Conservation (phyloP, 2,888 invertebrate genomes). For the Julus scanicus region DNA sequence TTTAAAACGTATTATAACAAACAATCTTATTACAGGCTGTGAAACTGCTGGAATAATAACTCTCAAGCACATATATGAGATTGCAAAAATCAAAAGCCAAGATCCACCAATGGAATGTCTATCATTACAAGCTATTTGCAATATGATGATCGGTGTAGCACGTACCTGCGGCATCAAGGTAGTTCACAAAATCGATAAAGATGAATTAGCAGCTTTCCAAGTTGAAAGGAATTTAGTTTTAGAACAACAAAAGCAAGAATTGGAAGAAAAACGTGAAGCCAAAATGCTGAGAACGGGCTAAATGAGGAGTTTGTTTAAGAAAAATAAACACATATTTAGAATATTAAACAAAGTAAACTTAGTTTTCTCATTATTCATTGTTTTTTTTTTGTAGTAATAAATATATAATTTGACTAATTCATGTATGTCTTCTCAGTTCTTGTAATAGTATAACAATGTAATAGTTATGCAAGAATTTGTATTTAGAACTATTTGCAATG, state of each 20-base stretch:
- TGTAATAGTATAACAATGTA: neutral
- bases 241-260: conserved; percentile 78
- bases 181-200: conserved; percentile 78
- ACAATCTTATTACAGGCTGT: conserved; percentile 69
- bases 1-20: neutral
- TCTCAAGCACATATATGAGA: conserved; percentile 96
- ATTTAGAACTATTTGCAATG: neutral
- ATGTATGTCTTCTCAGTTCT: neutral
- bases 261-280: conserved; percentile 87
- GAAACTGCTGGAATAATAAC: conserved; percentile 91
- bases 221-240: conserved; percentile 77
- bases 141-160: conserved; percentile 81
- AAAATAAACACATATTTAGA: neutral
- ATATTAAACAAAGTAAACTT: neutral
- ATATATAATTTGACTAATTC: neutral
- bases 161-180: conserved; percentile 83
- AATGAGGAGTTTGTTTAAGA: neutral
- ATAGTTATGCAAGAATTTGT: neutral
- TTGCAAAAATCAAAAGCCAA: conserved; percentile 92
- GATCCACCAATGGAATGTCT: conserved; percentile 79
- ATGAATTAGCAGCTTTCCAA: conserved; percentile 85
- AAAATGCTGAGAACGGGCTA: conserved; percentile 81
- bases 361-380: neutral
- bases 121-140: conserved; percentile 79
- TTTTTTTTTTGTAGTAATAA: neutral